These are phyloP conservation scores for Gonioctena quinquepunctata DNA, from an alignment of 1,140 invertebrate genomes.

Conservation along the genomic window DNA sequence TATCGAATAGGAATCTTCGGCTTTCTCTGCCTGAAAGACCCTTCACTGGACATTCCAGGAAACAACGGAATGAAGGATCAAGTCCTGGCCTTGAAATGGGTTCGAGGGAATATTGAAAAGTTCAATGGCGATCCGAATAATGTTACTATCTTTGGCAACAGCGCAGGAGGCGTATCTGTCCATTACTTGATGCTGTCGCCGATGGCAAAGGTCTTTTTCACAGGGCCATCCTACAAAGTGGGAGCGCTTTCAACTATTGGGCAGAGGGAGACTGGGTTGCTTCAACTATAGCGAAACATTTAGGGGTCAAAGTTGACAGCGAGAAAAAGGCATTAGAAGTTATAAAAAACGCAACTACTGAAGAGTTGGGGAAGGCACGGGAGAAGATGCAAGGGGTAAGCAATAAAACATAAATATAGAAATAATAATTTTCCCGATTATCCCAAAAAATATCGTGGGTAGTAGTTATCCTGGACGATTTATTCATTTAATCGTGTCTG, in stretches of 20 bases:
- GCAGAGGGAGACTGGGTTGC: conserved; percentile 57
- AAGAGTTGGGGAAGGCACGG: conserved; percentile 49
- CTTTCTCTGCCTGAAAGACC: conserved; percentile 38
- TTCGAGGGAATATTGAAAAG: conserved; percentile 59
- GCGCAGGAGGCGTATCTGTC: conserved; percentile 58
- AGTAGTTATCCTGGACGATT: too few relatives aligned
- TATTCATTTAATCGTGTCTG: too few relatives aligned
- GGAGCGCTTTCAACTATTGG: conserved; percentile 57
- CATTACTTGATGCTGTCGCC: conserved; percentile 45
- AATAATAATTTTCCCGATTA: too few relatives aligned
- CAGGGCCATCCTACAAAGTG: conserved; percentile 65
- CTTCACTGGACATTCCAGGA: conserved; percentile 57
- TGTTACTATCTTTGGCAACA: conserved; percentile 60
- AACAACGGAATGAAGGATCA: conserved; percentile 69
- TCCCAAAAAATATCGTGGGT: too few relatives aligned
- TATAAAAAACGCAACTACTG: conserved; percentile 55
- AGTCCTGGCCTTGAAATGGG: conserved; percentile 62
- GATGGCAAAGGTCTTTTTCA: conserved; percentile 43
- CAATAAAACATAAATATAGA: too few relatives aligned
- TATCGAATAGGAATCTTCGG: conserved; percentile 31
- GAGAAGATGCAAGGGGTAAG: conserved; percentile 33
- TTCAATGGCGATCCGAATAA: conserved; percentile 60
- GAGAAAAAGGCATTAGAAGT: conserved; percentile 49
- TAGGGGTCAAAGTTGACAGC: conserved; percentile 19
- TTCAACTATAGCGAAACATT: conserved; percentile 46